Percentiles rank a stretch among this genome's conserved stretches.
Evolutionary conservation across 2,888 invertebrate species (phyloP).

Genomic region (Epistrophe eligans): DNA sequence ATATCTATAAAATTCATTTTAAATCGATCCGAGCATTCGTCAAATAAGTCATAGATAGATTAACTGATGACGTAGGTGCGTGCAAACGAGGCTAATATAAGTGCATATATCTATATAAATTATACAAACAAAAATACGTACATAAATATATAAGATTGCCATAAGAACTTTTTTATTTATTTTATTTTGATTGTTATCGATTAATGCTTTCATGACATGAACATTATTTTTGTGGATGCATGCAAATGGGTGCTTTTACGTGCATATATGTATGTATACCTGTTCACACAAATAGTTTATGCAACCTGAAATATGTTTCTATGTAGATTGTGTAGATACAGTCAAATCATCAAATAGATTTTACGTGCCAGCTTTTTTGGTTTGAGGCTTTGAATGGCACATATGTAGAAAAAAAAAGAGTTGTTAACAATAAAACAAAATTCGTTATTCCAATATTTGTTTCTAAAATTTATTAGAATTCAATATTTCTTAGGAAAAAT

Average conservation of each 20-base stretch:
- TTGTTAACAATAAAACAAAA: too few relatives aligned
- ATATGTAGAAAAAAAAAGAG: too few relatives aligned
- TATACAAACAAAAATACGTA: too few relatives aligned
- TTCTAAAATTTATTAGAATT: too few relatives aligned
- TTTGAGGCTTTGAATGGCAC: too few relatives aligned
- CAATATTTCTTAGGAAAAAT: too few relatives aligned
- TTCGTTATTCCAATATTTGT: too few relatives aligned
- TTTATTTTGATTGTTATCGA: constrained; percentile 62
- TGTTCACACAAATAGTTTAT: neutral
- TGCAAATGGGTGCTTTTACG: neutral
- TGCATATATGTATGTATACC: neutral
- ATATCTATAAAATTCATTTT: constrained; percentile 57
- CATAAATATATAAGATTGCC: constrained; percentile 17
- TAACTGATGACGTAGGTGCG: constrained; percentile 36
- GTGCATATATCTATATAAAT: too few relatives aligned
- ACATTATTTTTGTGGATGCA: neutral
- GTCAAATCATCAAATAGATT: too few relatives aligned
- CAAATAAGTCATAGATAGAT: constrained; percentile 48
- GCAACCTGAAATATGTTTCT: too few relatives aligned
- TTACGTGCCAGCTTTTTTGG: too few relatives aligned
- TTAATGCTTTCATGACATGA: constrained; percentile 28
- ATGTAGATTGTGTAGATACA: too few relatives aligned
- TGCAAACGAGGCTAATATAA: constrained; percentile 29
- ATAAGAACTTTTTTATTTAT: constrained; percentile 51
- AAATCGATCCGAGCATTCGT: constrained; percentile 48